Base-by-base conservation (phyloP, 2,888 invertebrate genomes). In the Myopa testacea region DNA sequence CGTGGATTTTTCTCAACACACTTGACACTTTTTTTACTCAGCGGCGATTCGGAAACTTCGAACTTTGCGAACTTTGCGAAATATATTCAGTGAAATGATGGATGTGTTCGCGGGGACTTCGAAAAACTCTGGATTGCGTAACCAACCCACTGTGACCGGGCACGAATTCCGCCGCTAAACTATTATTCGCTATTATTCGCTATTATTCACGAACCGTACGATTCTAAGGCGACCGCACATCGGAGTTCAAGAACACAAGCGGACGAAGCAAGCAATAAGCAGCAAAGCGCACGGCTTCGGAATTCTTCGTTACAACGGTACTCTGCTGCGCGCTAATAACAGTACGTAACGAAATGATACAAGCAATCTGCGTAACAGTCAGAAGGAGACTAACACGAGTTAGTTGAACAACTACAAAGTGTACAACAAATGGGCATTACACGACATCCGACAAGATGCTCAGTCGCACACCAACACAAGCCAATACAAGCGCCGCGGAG, bases 311-410 rank as follows among this genome's bases (percentile, higher is more conserved):
- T 40, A 52, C 65, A 40, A 75, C 73, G 74, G 34, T 55, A 75
- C 65, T 63, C 34, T 34, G 16, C 73, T 78, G 76, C 79, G 81
- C 82, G 81, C 77, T 80, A 83, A 83, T 79, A 81, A 60, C 69
- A 58, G 55, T n/a, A 67, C 75, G 75, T 37, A 67, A 38, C 60
- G 60, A 58, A 6, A 68, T 84, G 85, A 84, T 83, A 83, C 86
- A 85, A 87, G 88, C 89, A 87, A 88, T 87, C 88, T 86, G 86
- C 87, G 86, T 88, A 88, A 88, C 89, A 89, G 89, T 88, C 89
- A 88, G 88, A 89, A 88, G 87, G 87, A 88, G 89, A 89, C 89
- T 89, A 89, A 88, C 89, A 89, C 86, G 88, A 87, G 85, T 87
- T 87, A 85, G 86, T 86, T 87, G 87, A 86, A 87, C 86, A 87